Percentiles rank a stretch among this genome's conserved stretches.
Evolutionary conservation across 2,888 invertebrate species (phyloP).

Genomic region (Eupithecia exiguata): DNA sequence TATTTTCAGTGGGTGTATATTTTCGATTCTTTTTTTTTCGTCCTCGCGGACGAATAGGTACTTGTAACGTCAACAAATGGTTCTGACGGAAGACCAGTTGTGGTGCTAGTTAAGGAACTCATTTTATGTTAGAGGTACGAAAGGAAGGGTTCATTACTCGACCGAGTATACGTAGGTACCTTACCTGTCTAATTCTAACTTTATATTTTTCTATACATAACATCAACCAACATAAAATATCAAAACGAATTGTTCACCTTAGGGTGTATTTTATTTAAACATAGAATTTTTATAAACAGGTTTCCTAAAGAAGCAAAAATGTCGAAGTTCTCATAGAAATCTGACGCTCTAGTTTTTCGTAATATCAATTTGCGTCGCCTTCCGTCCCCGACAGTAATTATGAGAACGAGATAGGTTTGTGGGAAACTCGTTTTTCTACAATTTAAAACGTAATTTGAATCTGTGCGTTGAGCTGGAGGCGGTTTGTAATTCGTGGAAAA

Average conservation of each 20-base stretch:
- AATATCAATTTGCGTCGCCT: slow-evolving; percentile 35
- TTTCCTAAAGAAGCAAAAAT: neutral
- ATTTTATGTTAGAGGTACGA: no score
- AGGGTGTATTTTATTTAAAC: neutral
- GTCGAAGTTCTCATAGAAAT: slow-evolving; percentile 6
- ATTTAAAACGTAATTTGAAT: slow-evolving; percentile 32
- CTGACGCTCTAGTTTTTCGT: slow-evolving; percentile 36
- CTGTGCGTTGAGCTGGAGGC: slow-evolving; percentile 24
- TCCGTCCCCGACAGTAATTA: slow-evolving; percentile 39
- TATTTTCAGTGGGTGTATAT: no score
- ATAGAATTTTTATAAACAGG: neutral
- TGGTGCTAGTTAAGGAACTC: neutral
- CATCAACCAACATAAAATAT: neutral
- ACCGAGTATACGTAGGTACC: no score
- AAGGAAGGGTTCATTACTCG: neutral
- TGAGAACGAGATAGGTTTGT: slow-evolving; percentile 31
- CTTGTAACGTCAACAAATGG: neutral
- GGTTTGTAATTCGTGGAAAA: slow-evolving; percentile 25
- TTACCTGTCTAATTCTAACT: neutral
- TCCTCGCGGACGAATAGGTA: no score
- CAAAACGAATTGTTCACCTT: neutral
- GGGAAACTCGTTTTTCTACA: slow-evolving; percentile 38
- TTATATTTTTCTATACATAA: neutral
- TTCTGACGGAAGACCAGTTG: neutral
- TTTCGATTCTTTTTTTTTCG: no score